Evolutionary conservation across 2,797 vertebrate species (phyloP), one percentile per base, ranked within the genome.

Genomic region (Bradypus variegatus): DNA sequence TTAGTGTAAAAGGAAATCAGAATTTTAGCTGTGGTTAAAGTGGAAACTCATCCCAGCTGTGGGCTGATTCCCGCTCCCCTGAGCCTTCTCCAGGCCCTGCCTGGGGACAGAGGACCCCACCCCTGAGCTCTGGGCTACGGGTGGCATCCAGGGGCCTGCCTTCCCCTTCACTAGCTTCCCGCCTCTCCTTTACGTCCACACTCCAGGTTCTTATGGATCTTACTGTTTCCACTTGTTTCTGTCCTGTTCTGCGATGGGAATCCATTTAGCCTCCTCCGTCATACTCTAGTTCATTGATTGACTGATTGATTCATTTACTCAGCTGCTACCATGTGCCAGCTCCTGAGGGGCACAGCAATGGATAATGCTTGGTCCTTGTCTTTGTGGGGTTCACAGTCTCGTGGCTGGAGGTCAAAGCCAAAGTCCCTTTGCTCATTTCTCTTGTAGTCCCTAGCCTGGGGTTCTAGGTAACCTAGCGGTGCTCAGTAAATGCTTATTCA

Each of bases 181-280:
- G 1, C n/a, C 3, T 5, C 25, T 62, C 45, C 10, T 48, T 45
- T 3, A 8, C 15, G n/a, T 70, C n/a, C 45, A 0, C 29, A 1
- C 3, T 25, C 14, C 5, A 16, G 14, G 12, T 55, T 16, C 25
- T 62, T 2, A 36, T 8, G 41, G 41, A 45, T 45, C 41, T 45
- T 45, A 45, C 9, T 64, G 23, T 62, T 76, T 53, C 80, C 15
- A 0, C 77, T 60, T 27, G 53, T 18, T 50, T 88, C 31, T 77
- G 48, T 45, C 38, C 91, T n/a, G 25, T 18, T 78, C 81, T 36
- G 36, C 79, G 48, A n/a, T 29, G 85, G 73, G 65, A 60, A 15
- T 89, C 55, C 36, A 21, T 50, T 55, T 48, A 10, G 16, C 33
- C 29, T 10, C 58, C 16, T 78, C 60, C 23, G 18, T 60, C 16